phyloP scores from a whole-genome alignment of 2,888 invertebrate species.

The Diabrotica balteata region DNA sequence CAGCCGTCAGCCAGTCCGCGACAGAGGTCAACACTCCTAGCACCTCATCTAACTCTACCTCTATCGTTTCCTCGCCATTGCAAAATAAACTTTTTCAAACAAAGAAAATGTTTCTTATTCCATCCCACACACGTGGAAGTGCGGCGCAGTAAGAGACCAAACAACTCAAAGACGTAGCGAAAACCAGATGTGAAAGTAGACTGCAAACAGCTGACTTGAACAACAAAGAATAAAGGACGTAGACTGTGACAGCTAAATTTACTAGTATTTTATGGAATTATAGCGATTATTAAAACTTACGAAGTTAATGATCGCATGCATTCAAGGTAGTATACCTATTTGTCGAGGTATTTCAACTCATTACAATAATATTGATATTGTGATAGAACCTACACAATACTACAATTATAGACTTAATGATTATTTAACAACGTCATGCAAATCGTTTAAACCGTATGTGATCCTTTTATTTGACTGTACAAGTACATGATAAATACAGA shows the following conservation, averaged over 20 bases:
- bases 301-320: not conserved
- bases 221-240: constrained; percentile 53
- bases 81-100: constrained; percentile 33
- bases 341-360: constrained; percentile 1
- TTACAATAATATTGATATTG: constrained; percentile 21
- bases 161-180: constrained; percentile 43
- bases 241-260: not conserved
- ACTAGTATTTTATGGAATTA: too few species aligned
- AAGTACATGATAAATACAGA: constrained; percentile 7
- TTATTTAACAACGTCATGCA: constrained; percentile 9
- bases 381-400: constrained; percentile 1
- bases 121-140: constrained; percentile 31
- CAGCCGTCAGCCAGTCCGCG: constrained; percentile 1
- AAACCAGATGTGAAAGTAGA: constrained; percentile 43
- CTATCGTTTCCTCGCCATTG: constrained; percentile 20
- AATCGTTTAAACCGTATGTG: not conserved
- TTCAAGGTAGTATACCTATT: not conserved
- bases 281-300: too few species aligned
- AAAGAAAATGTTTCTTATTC: constrained; percentile 32
- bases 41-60: constrained; percentile 31
- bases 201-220: constrained; percentile 60
- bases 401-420: constrained; percentile 4
- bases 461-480: not conserved
- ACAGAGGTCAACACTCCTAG: constrained; percentile 50
- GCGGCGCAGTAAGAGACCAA: constrained; percentile 37